Conservation (phyloP, 2,888 invertebrate species). For the Andrena haemorrhoa region DNA sequence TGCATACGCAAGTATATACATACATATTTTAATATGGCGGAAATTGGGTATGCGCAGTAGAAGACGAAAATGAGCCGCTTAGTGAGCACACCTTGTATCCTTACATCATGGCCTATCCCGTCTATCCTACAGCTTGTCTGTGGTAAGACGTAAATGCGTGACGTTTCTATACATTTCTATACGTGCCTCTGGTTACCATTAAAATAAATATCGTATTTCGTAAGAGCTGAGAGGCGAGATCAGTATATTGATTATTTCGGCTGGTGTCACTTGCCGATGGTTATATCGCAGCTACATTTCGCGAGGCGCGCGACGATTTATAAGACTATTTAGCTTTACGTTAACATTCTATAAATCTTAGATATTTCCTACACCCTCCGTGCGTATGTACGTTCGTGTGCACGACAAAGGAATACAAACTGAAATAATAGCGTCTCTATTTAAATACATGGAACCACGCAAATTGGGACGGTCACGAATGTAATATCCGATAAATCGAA, state of each 20-base stretch:
- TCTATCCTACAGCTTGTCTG: too few relatives aligned
- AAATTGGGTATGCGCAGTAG: too few relatives aligned
- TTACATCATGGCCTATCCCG: too few relatives aligned
- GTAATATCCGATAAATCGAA: neutral
- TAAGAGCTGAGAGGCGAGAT: slow-evolving; percentile 45
- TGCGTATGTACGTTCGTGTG: too few relatives aligned
- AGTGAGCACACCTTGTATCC: too few relatives aligned
- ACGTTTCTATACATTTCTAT: slow-evolving; percentile 8
- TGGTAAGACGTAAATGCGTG: slow-evolving; percentile 43
- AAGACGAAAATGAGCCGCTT: too few relatives aligned
- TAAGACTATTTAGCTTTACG: neutral
- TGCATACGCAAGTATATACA: too few relatives aligned
- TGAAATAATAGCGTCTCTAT: neutral
- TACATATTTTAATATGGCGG: too few relatives aligned
- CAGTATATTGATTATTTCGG: slow-evolving; percentile 33
- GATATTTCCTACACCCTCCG: too few relatives aligned
- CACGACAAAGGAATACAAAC: neutral
- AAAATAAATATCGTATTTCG: slow-evolving; percentile 16
- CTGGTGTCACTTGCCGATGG: slow-evolving; percentile 15
- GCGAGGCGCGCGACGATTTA: neutral
- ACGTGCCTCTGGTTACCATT: slow-evolving; percentile 12
- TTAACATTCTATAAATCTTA: slow-evolving; percentile 5
- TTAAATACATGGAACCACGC: neutral
- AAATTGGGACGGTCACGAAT: neutral
- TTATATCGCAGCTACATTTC: slow-evolving; percentile 16